phyloP scores from a whole-genome alignment of 1,140 invertebrate genomes.

The Trichoplusia ni region DNA sequence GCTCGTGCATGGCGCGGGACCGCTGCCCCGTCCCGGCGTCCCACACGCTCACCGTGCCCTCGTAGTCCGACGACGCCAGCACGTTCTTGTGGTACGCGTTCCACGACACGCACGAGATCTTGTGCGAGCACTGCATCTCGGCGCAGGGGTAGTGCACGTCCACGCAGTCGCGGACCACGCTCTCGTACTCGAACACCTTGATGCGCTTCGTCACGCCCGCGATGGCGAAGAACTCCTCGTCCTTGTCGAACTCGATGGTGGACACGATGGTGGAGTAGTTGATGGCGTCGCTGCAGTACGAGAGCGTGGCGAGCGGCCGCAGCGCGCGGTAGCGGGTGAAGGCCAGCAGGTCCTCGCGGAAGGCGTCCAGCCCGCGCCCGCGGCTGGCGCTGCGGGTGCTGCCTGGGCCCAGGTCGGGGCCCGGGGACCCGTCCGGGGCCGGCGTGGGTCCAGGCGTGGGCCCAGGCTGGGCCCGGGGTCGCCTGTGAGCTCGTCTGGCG shows the following conservation, averaged over 20 bases:
- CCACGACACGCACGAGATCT: conserved; percentile 98
- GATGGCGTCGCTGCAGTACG: conserved; percentile 93
- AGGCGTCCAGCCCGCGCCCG: conserved; percentile 85
- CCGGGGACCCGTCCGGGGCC: background rate
- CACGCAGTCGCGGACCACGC: conserved; percentile 91
- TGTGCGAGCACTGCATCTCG: conserved; percentile 96
- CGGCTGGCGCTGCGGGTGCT: background rate
- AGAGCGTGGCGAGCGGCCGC: conserved; percentile 91
- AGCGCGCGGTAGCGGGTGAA: conserved; percentile 93
- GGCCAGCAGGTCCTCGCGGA: conserved; percentile 93
- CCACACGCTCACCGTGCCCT: conserved; percentile 96
- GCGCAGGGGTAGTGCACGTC: conserved; percentile 96
- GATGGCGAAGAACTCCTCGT: conserved; percentile 97
- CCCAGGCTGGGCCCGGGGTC: background rate
- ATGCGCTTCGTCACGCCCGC: conserved; percentile 98
- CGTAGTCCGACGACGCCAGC: conserved; percentile 97
- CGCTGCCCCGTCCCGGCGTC: conserved; percentile 92
- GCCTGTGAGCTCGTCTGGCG: conserved; percentile 38
- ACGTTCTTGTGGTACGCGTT: conserved; percentile 95
- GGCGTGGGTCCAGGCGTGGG: no score
- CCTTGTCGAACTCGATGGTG: conserved; percentile 98
- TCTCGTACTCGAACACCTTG: conserved; percentile 95
- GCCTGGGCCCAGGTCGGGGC: background rate
- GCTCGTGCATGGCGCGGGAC: conserved; percentile 91
- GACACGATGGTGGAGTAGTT: conserved; percentile 97